Evolutionary conservation across 2,797 vertebrate genomes (phyloP).

Genomic region (Apogon hyalosoma): DNA sequence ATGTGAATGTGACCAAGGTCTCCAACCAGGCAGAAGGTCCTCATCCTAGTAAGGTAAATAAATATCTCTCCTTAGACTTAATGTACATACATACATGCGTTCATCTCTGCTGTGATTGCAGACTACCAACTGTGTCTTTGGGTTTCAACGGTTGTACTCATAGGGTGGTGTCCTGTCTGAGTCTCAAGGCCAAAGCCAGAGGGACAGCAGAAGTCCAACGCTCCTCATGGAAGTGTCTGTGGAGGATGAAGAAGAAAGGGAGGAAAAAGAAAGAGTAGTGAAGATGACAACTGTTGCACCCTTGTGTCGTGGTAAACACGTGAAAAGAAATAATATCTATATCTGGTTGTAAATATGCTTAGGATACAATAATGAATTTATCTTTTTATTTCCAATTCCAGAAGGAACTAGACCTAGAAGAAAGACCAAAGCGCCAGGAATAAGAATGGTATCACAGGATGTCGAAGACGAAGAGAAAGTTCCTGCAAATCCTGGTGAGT

Average conservation of each 20-base stretch:
- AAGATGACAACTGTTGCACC: slow-evolving; percentile 39
- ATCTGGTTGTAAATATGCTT: background rate
- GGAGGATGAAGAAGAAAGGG: slow-evolving; percentile 60
- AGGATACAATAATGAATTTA: slow-evolving; percentile 1
- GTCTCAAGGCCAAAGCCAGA: slow-evolving; percentile 54
- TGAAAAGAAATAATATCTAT: slow-evolving; percentile 8
- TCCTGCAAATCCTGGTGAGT: slow-evolving; percentile 55
- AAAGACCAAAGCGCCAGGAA: slow-evolving; percentile 31
- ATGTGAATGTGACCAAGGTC: slow-evolving; percentile 29
- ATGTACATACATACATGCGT: background rate
- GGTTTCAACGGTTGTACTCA: slow-evolving; percentile 37
- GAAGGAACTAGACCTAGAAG: slow-evolving; percentile 50
- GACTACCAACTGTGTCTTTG: slow-evolving; percentile 7
- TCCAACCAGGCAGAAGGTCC: slow-evolving; percentile 49
- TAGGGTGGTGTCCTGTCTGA: slow-evolving; percentile 42
- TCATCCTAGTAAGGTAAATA: slow-evolving; percentile 62
- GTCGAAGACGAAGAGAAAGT: slow-evolving; percentile 33
- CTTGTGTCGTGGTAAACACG: slow-evolving; percentile 54
- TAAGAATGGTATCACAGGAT: slow-evolving; percentile 12
- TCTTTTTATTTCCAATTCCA: background rate
- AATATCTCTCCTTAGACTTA: background rate
- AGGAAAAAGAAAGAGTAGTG: slow-evolving; percentile 46
- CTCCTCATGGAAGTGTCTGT: slow-evolving; percentile 67
- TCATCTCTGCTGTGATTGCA: slow-evolving; percentile 2
- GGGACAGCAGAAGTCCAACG: slow-evolving; percentile 53